A percentile compares a stretch with the other conserved stretches of the same genome.
These are phyloP conservation scores for Callorhinus ursinus DNA, from an alignment of 2,113 vertebrate genomes.

Conservation along the genomic window DNA sequence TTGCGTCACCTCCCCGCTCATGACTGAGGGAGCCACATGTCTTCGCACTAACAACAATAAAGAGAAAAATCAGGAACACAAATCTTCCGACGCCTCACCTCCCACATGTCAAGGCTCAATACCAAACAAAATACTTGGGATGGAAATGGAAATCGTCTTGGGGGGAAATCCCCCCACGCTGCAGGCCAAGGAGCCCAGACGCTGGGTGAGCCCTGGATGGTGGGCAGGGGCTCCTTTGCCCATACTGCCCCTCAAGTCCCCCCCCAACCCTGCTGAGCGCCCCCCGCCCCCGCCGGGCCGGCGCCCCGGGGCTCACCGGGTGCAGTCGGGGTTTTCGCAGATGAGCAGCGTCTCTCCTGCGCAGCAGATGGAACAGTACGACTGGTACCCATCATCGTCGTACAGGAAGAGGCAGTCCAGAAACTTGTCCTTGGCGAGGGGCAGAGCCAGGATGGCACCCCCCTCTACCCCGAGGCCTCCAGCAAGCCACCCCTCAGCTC, in stretches of 20 bases:
- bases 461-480: not conserved
- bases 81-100: fast-evolving
- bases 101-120: fast-evolving
- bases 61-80: not conserved
- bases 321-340: slow-evolving; percentile 73
- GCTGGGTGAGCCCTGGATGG: not conserved
- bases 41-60: fast-evolving
- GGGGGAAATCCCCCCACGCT: no score
- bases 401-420: slow-evolving; percentile 79
- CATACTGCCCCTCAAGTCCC: no score
- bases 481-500: fast-evolving
- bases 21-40: fast-evolving
- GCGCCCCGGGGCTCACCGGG: slow-evolving; percentile 48
- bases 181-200: fast-evolving
- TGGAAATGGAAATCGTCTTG: not conserved
- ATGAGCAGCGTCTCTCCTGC: slow-evolving; percentile 64
- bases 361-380: slow-evolving; percentile 77
- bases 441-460: not conserved
- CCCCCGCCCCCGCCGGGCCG: no score
- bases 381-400: slow-evolving; percentile 67
- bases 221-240: not conserved
- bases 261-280: no score
- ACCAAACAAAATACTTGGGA: not conserved
- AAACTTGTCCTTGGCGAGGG: slow-evolving; percentile 73
- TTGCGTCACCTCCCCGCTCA: not conserved